Evolutionary conservation across 2,888 invertebrate genomes (phyloP).

Genomic region (Hydrotaea cyrtoneurina): DNA sequence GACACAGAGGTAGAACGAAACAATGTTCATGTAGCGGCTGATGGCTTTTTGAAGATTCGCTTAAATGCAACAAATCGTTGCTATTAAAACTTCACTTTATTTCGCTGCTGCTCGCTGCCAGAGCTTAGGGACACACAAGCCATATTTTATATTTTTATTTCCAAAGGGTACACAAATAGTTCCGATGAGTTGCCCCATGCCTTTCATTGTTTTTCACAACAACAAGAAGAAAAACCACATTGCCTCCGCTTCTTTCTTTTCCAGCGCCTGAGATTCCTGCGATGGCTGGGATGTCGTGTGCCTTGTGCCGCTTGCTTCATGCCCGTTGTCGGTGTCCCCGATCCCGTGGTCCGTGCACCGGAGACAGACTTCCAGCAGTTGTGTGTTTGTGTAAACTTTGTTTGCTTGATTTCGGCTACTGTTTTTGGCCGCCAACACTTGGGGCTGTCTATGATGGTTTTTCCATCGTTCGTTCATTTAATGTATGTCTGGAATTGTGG

Average conservation of each 20-base stretch:
- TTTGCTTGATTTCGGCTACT: slow-evolving; percentile 61
- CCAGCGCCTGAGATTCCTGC: slow-evolving; percentile 3
- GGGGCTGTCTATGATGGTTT: slow-evolving; percentile 44
- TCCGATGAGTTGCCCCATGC: slow-evolving; percentile 31
- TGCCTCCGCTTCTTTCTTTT: not conserved
- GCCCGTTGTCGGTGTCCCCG: slow-evolving; percentile 19
- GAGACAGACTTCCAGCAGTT: slow-evolving; percentile 44
- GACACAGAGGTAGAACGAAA: not conserved
- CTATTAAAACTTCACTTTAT: slow-evolving; percentile 67
- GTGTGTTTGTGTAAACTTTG: slow-evolving; percentile 62
- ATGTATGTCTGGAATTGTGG: slow-evolving; percentile 14
- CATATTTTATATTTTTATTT: slow-evolving; percentile 66
- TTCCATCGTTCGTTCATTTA: slow-evolving; percentile 29
- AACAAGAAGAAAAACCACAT: not conserved
- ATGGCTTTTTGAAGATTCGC: slow-evolving; percentile 66
- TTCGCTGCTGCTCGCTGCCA: slow-evolving; percentile 37
- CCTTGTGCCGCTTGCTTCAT: slow-evolving; percentile 16
- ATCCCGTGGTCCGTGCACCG: not conserved
- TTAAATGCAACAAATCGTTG: slow-evolving; percentile 67
- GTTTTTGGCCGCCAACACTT: slow-evolving; percentile 64
- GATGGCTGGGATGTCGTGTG: slow-evolving; percentile 59
- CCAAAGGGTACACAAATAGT: slow-evolving; percentile 45
- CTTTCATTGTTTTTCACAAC: slow-evolving; percentile 25
- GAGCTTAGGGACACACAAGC: slow-evolving; percentile 60
- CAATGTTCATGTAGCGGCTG: slow-evolving; percentile 58